Evolutionary conservation across 1,140 invertebrate genomes (phyloP).

Genomic region (Diuraphis noxia): DNA sequence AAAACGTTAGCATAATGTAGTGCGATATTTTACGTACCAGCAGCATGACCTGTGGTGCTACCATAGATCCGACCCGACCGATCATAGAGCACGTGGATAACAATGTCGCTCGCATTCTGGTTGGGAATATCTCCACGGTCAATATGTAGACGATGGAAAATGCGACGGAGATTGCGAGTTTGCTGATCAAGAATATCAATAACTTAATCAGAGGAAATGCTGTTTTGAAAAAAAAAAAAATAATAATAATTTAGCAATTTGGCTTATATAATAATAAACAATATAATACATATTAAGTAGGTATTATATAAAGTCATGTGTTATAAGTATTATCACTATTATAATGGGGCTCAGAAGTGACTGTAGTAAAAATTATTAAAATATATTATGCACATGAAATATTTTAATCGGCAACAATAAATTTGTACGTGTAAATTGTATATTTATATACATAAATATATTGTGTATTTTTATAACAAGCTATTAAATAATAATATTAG

Average conservation of each 20-base stretch:
- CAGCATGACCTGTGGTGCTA: constrained; percentile 70
- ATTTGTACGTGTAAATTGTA: too few species aligned
- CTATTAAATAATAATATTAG: too few species aligned
- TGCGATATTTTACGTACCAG: constrained; percentile 62
- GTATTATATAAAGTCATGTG: neutral
- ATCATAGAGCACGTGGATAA: constrained; percentile 72
- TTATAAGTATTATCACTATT: too few species aligned
- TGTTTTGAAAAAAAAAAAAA: constrained; percentile 14
- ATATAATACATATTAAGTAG: neutral
- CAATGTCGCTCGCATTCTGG: constrained; percentile 67
- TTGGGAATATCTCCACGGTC: constrained; percentile 75
- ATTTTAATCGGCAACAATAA: too few species aligned
- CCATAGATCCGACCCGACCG: constrained; percentile 71
- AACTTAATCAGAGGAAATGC: constrained; percentile 37
- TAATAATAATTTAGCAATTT: neutral
- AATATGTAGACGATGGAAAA: constrained; percentile 73
- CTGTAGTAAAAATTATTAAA: neutral
- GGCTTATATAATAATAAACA: neutral
- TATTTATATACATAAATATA: too few species aligned
- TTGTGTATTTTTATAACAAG: too few species aligned
- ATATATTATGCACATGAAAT: neutral
- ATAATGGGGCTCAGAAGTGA: too few species aligned
- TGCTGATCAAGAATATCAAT: constrained; percentile 71
- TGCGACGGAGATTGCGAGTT: constrained; percentile 71
- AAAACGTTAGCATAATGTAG: neutral